A percentile compares a stretch with the other conserved stretches of the same genome.
Conservation (phyloP, 2,888 invertebrate genomes). For the Dynastes maya region DNA sequence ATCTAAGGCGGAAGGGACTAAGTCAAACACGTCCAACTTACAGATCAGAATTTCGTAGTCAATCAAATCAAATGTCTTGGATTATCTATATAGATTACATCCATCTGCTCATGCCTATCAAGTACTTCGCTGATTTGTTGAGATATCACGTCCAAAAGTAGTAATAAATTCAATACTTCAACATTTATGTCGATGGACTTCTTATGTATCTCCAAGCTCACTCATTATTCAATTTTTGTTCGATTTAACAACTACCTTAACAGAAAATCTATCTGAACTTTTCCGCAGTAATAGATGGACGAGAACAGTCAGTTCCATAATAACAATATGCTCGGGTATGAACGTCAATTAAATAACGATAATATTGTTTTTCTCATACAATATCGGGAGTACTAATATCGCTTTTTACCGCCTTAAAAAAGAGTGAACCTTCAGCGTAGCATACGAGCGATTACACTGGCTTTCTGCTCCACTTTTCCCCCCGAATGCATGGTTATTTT, state of each 20-base stretch:
- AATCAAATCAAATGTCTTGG: too few relatives aligned
- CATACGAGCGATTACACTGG: constrained; percentile 29
- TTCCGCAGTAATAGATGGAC: not conserved
- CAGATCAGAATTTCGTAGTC: too few relatives aligned
- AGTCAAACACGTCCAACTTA: too few relatives aligned
- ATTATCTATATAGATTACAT: too few relatives aligned
- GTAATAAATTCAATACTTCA: too few relatives aligned
- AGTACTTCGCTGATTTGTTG: too few relatives aligned
- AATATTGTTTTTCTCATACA: not conserved
- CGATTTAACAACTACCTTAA: not conserved
- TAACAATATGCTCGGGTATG: not conserved
- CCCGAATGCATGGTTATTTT: constrained; percentile 34
- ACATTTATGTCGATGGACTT: not conserved
- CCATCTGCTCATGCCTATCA: too few relatives aligned
- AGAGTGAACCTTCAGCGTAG: constrained; percentile 7
- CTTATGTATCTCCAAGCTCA: not conserved
- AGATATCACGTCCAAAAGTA: not conserved
- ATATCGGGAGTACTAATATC: constrained; percentile 17
- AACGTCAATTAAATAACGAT: constrained; percentile 13
- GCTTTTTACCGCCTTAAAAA: constrained; percentile 23
- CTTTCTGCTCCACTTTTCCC: constrained; percentile 37
- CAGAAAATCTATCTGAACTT: not conserved
- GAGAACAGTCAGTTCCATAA: not conserved
- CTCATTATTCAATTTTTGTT: constrained; percentile 6
- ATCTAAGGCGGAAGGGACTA: too few relatives aligned